These are phyloP conservation scores for Ophion slaviceki DNA, from an alignment of 2,888 invertebrate species.

Conservation along the genomic window DNA sequence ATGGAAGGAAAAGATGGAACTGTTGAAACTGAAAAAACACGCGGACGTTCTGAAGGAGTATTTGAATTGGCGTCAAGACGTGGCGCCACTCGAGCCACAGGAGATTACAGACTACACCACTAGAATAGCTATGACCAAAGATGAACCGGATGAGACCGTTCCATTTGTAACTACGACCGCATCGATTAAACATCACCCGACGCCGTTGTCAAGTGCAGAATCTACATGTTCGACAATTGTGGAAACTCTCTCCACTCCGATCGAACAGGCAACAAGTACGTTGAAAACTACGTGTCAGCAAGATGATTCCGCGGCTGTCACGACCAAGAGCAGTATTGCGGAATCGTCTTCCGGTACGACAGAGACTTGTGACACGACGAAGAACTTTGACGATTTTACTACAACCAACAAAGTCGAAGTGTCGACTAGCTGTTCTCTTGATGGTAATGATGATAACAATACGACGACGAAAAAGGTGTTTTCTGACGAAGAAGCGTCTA, in stretches of 20 bases:
- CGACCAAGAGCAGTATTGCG: background rate
- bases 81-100: slow-evolving; percentile 42
- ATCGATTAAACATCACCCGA: background rate
- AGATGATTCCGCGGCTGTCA: background rate
- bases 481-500: slow-evolving; percentile 6
- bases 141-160: background rate
- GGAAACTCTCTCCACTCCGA: background rate
- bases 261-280: background rate
- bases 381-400: background rate
- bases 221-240: slow-evolving; percentile 11
- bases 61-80: slow-evolving; percentile 66
- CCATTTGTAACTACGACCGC: background rate
- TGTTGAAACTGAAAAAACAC: slow-evolving; percentile 69
- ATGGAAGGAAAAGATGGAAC: slow-evolving; percentile 69
- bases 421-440: background rate
- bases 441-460: background rate
- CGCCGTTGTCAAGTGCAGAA: background rate
- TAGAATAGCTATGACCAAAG: slow-evolving; percentile 40
- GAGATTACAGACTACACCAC: slow-evolving; percentile 52
- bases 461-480: background rate
- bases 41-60: slow-evolving; percentile 68
- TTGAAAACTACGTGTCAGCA: slow-evolving; percentile 4
- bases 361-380: background rate
- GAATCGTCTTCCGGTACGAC: slow-evolving; percentile 1
- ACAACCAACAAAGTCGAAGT: background rate